Base-by-base conservation (phyloP, 1,140 invertebrate species). In the Diorhabda elongata region DNA sequence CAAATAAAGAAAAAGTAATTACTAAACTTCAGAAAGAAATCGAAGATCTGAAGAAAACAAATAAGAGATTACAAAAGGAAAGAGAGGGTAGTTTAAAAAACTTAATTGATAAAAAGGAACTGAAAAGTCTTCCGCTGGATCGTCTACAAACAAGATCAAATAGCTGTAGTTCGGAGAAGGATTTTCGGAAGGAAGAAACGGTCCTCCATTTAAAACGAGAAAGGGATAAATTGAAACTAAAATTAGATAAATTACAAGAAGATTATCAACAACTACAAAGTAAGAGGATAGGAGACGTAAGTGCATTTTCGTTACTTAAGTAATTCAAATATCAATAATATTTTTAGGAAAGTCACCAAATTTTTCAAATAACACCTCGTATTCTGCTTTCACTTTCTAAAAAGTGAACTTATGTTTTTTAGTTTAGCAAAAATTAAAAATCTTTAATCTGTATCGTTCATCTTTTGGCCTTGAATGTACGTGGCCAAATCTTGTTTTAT, bases 201-300 rank as follows among this genome's bases (percentile, higher is more conserved):
- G 84, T 87, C 74, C 83, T 85, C 69, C 79, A 84, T 66, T 58
- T 88, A 68, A 85, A 86, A 79, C 82, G 88, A 78, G 86, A 89
- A 76, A 75, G 88, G 42, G 82, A 85, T 75, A 84, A 86, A 82
- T 79, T 87, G 74, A 84, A 88, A 75, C 79, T 85, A 74, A 73
- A 81, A 66, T 62, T 81, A 45, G 67, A 69, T 9, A 58, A 74
- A 26, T 71, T 85, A 75, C 79, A 89, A 83, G 80, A 85, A 72
- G 85, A 92, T 73, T 89, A 89, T 69, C 87, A 89, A 76, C 80
- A 85, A 42, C 79, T 92, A 69, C 91, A 92, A 73, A 89, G 88
- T 69, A 92, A 92, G 76, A 82, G 91, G 44, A 82, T 92, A 71
- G 87, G 91, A 75, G 91, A 92, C 82, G 86, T 90, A 79, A 87